Evolutionary conservation across 2,888 invertebrate genomes (phyloP).

Genomic region (Cylindroiulus punctatus): DNA sequence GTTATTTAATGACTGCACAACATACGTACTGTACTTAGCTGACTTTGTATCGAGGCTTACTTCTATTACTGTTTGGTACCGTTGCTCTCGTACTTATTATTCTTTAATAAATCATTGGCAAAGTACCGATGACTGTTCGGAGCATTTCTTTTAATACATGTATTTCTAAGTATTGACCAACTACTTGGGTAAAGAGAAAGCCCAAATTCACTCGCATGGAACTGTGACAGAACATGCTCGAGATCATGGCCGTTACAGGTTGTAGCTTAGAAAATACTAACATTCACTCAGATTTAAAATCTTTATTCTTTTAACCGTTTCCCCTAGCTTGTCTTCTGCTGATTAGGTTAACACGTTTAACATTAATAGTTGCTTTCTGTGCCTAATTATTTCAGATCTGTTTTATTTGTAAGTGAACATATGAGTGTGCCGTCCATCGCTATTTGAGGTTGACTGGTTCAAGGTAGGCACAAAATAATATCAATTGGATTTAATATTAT

Average conservation of each 20-base stretch:
- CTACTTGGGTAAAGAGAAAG: too few species aligned
- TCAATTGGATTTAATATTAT: too few species aligned
- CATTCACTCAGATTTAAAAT: not conserved
- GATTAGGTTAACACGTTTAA: conserved; percentile 1
- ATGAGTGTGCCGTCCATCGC: not conserved
- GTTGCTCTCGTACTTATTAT: conserved; percentile 12
- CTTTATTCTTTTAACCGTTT: not conserved
- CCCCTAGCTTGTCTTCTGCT: not conserved
- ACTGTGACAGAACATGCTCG: too few species aligned
- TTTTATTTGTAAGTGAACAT: not conserved
- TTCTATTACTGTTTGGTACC: not conserved
- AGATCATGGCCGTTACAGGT: not conserved
- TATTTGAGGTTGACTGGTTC: not conserved
- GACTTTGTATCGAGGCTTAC: not conserved
- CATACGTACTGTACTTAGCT: conserved; percentile 1
- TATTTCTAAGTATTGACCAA: not conserved
- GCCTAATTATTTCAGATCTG: conserved; percentile 10
- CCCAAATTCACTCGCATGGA: too few species aligned
- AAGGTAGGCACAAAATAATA: conserved; percentile 17
- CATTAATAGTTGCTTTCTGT: conserved; percentile 32
- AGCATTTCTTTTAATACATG: too few species aligned
- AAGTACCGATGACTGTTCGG: not conserved
- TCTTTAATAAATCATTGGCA: conserved; percentile 20
- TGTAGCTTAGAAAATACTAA: not conserved
- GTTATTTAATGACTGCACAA: conserved; percentile 15